Conservation (phyloP, 2,113 vertebrate genomes). For the Aleadryas rufinucha region DNA sequence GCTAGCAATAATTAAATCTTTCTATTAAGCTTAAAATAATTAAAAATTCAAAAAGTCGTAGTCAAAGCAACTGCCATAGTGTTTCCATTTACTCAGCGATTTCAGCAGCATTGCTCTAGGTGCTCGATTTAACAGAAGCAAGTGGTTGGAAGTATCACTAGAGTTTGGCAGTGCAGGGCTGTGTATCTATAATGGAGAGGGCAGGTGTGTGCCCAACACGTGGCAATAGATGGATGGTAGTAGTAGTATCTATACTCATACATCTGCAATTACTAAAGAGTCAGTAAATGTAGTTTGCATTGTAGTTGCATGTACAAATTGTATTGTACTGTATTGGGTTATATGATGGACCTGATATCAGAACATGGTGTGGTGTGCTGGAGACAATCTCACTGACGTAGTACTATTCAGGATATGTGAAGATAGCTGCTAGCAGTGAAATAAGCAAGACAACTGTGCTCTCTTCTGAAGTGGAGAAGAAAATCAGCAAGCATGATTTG, state of each 20-base stretch:
- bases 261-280: not conserved
- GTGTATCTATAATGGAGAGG: not conserved
- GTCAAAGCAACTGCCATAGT: not conserved
- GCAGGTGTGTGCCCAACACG: fast-evolving
- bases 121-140: not conserved
- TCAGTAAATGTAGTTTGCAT: not conserved
- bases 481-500: not conserved
- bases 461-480: not conserved
- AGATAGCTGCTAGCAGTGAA: not conserved
- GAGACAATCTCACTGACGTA: not conserved
- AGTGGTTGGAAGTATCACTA: not conserved
- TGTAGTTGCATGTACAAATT: too few species aligned
- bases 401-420: not conserved
- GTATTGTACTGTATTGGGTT: not conserved
- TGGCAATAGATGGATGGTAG: not conserved
- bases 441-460: not conserved
- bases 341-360: not conserved
- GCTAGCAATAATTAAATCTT: not conserved
- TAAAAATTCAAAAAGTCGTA: not conserved
- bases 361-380: not conserved
- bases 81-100: not conserved
- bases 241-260: too few species aligned
- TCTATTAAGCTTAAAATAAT: not conserved
- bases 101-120: not conserved
- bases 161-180: not conserved